phyloP scores from a whole-genome alignment of 2,113 vertebrate species.

The Nanorana parkeri region DNA sequence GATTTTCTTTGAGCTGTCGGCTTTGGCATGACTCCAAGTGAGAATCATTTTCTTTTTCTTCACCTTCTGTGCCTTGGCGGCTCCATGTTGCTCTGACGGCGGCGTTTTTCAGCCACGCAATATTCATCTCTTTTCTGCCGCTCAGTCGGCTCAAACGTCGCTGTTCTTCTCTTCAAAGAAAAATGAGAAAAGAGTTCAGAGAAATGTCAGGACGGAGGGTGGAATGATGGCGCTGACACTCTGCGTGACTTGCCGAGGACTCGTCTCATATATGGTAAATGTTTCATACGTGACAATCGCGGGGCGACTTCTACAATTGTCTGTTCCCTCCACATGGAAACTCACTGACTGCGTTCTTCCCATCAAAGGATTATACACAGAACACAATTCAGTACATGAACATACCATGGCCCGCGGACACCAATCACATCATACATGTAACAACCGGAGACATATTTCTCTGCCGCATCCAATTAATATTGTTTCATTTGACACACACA shows the following conservation, averaged over 20 bases:
- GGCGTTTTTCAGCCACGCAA: slow-evolving; percentile 16
- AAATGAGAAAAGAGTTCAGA: slow-evolving; percentile 1
- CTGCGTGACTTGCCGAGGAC: no score
- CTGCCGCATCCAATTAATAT: no score
- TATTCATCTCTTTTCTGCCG: slow-evolving; percentile 42
- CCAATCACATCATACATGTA: no score
- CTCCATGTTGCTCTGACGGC: no score
- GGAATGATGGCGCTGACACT: neutral
- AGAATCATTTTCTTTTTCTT: slow-evolving; percentile 21
- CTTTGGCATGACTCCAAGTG: slow-evolving; percentile 16
- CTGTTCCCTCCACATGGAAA: no score
- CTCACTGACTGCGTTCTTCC: no score
- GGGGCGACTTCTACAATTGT: no score
- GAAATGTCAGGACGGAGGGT: slow-evolving; percentile 15
- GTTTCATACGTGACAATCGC: neutral
- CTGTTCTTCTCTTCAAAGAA: slow-evolving; percentile 9
- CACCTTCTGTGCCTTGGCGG: neutral
- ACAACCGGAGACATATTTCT: no score
- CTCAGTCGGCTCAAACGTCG: slow-evolving; percentile 26
- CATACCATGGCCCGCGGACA: no score
- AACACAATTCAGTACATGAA: no score
- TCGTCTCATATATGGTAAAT: neutral
- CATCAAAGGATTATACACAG: no score
- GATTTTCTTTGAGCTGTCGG: neutral
- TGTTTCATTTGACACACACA: no score